Percentiles rank a stretch among this genome's conserved stretches.
phyloP scores from a whole-genome alignment of 2,797 vertebrate species.

The Cyclura pinguis region DNA sequence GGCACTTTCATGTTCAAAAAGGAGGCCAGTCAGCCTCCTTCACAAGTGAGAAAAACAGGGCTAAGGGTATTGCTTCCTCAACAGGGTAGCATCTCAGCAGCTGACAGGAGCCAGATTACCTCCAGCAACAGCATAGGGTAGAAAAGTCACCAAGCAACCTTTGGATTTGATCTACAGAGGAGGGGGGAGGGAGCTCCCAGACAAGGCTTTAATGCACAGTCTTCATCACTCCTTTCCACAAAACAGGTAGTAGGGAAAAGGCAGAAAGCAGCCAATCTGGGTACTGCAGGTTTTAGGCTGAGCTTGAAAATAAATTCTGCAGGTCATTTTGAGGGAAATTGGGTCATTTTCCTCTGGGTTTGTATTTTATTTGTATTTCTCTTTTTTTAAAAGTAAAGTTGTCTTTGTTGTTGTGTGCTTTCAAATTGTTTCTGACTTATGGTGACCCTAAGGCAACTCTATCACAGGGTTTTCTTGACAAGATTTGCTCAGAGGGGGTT shows the following conservation, averaged over 20 bases:
- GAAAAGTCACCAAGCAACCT: neutral
- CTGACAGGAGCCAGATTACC: slow-evolving; percentile 3
- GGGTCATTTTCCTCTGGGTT: too few relatives aligned
- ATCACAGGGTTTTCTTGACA: too few relatives aligned
- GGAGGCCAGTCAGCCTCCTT: slow-evolving; percentile 14
- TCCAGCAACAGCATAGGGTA: neutral
- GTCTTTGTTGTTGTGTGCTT: too few relatives aligned
- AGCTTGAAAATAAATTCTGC: neutral
- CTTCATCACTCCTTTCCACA: neutral
- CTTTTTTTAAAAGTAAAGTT: too few relatives aligned
- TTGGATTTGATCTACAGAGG: neutral
- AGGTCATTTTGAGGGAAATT: neutral
- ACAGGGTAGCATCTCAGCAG: neutral
- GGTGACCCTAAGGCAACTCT: too few relatives aligned
- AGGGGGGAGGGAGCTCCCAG: too few relatives aligned
- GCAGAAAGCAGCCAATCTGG: neutral
- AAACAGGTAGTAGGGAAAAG: neutral
- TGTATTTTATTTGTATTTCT: too few relatives aligned
- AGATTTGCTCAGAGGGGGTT: too few relatives aligned
- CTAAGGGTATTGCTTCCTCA: slow-evolving; percentile 1
- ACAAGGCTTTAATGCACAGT: neutral
- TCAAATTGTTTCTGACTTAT: too few relatives aligned
- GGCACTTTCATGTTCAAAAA: slow-evolving; percentile 17
- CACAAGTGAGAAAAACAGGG: neutral
- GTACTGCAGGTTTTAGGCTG: neutral